Evolutionary conservation across 1,140 invertebrate species (phyloP).

Genomic region (Centruroides sculpturatus): DNA sequence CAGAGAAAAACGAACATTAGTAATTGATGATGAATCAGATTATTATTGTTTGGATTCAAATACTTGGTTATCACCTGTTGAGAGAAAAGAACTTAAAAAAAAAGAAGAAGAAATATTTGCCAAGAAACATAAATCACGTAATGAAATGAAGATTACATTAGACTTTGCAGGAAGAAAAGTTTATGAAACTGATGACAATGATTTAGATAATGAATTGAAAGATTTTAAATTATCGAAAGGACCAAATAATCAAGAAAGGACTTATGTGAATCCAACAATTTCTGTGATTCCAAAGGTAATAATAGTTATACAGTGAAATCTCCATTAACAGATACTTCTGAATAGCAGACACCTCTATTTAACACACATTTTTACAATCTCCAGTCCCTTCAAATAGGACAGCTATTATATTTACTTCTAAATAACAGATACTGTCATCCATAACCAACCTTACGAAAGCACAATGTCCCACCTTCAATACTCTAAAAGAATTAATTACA

Average conservation of each 20-base stretch:
- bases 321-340: too few relatives aligned
- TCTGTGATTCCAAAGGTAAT: too few relatives aligned
- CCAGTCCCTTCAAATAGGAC: too few relatives aligned
- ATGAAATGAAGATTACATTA: slow-evolving; percentile 49
- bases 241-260: slow-evolving; percentile 30
- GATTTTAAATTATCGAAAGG: slow-evolving; percentile 14
- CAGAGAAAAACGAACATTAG: slow-evolving; percentile 66
- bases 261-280: background rate
- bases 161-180: slow-evolving; percentile 58
- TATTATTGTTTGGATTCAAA: slow-evolving; percentile 66
- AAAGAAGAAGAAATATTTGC: slow-evolving; percentile 52
- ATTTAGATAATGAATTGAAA: background rate
- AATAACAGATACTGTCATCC: too few relatives aligned
- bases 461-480: too few relatives aligned
- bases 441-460: too few relatives aligned
- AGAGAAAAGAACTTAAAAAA: slow-evolving; percentile 54
- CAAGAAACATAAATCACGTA: slow-evolving; percentile 49
- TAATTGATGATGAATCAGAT: slow-evolving; percentile 90
- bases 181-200: background rate
- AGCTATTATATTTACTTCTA: too few relatives aligned
- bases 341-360: too few relatives aligned
- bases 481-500: too few relatives aligned
- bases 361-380: too few relatives aligned
- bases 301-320: too few relatives aligned
- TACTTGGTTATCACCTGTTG: slow-evolving; percentile 58